Base-by-base conservation (phyloP, 1,140 invertebrate species). In the Drosophila sturtevanti region DNA sequence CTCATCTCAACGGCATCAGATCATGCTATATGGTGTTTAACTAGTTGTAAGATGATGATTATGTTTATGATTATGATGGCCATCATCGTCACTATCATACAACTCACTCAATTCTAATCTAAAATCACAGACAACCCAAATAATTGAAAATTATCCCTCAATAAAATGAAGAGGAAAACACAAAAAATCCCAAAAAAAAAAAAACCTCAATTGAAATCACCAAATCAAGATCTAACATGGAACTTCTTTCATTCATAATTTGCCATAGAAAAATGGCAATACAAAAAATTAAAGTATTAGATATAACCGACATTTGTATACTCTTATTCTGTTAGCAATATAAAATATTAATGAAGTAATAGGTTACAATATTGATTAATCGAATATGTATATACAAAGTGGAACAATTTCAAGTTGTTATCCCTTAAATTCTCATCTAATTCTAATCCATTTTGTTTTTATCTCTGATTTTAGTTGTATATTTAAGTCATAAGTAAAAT, bases 1-100 rank as follows among this genome's bases (percentile, higher is more conserved):
- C 63, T 66, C 31, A 56, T 73, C 70, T 51, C 55, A 75, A 74
- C 70, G 71, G 63, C 44, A 48, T 67, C 72, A 72, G 72, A 75
- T 67, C 62, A 74, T 66, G 72, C 65, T 71, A 73, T 67, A 48
- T 67, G 71, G 66, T 58, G 63, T 56, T 48, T 48, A 48, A 21
- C 41, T 48, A 48, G 52, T 72, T 69, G 64, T 58, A 58, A 58
- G 55, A 74, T 74, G 71, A 75, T 74, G 48, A 67, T 73, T 44
- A 60, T 51, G 63, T 31, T 58, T 55, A 58, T 54, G 51, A 56
- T n/a, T n/a, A n/a, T 56, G 52, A 61, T 58, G 52, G 48, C n/a
- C 14, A 24, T 62, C 44, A 18, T 44, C 41, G 41, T 48, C 41
- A 48, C 41, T 48, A 48, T 48, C 41, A 21, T 16, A 21, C 41